Conservation (phyloP, 2,797 vertebrate species). For the Leuciscus waleckii region DNA sequence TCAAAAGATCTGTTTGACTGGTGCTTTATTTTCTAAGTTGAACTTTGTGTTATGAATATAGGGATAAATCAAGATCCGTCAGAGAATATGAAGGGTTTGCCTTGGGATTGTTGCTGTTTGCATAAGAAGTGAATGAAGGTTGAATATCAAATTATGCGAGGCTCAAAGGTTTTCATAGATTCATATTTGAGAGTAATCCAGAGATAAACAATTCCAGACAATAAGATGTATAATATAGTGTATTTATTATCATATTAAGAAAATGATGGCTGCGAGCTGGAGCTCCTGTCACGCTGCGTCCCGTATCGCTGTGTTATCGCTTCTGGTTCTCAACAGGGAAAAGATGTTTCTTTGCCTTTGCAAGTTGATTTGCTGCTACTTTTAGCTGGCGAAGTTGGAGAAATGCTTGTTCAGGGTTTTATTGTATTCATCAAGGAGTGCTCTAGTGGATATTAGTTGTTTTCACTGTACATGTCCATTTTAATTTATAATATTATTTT, state of each 20-base stretch:
- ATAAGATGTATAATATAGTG: background rate
- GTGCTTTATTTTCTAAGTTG: background rate
- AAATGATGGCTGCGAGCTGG: background rate
- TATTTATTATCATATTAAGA: conserved; percentile 11
- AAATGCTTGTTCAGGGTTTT: background rate
- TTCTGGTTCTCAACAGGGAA: too few relatives aligned
- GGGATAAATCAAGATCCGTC: background rate
- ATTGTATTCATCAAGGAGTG: background rate
- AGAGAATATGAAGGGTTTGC: conserved; percentile 26
- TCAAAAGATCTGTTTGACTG: background rate
- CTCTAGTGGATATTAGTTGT: background rate
- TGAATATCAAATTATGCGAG: conserved; percentile 6
- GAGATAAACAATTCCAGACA: conserved; percentile 14
- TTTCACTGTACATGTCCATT: background rate
- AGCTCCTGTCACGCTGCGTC: background rate
- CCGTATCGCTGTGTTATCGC: background rate
- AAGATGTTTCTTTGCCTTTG: background rate
- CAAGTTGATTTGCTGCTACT: background rate
- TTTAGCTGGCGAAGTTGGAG: background rate
- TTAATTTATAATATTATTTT: background rate
- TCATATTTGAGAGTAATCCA: conserved; percentile 15
- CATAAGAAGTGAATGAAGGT: conserved; percentile 7
- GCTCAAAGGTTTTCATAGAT: conserved; percentile 6
- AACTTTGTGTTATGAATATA: background rate
- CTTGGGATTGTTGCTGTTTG: conserved; percentile 22